These are phyloP conservation scores for Mus spretus DNA, from an alignment of 2,797 vertebrate species.

Conservation along the genomic window DNA sequence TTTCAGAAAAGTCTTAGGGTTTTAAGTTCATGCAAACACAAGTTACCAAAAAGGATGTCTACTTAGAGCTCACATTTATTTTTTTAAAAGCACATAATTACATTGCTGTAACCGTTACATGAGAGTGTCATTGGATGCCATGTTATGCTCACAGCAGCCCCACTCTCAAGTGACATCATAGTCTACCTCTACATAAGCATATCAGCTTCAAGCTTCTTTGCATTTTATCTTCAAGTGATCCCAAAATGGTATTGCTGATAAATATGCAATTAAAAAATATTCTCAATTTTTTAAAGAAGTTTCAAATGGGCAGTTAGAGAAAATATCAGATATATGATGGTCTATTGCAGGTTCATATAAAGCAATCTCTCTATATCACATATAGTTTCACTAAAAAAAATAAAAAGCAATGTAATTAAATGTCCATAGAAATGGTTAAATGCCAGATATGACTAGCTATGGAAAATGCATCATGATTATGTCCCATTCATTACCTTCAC, in stretches of 20 bases:
- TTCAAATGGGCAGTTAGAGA: constrained; percentile 34
- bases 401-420: constrained; percentile 31
- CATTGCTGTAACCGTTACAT: neutral
- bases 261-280: constrained; percentile 14
- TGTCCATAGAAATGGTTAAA: neutral
- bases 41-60: constrained; percentile 12
- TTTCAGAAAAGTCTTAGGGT: neutral
- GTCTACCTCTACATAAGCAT: neutral
- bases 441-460: neutral
- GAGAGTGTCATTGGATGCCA: neutral
- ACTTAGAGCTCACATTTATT: neutral
- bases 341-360: neutral
- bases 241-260: constrained; percentile 43
- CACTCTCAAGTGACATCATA: neutral
- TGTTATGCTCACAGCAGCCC: neutral
- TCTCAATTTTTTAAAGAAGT: neutral
- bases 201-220: neutral
- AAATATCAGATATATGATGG: neutral
- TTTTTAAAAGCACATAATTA: neutral
- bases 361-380: constrained; percentile 27
- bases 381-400: neutral
- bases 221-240: constrained; percentile 37
- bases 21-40: constrained; percentile 40
- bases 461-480: constrained; percentile 21
- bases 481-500: constrained; percentile 1